Conservation (phyloP, 2,888 invertebrate species). For the Nyleta sp. region DNA sequence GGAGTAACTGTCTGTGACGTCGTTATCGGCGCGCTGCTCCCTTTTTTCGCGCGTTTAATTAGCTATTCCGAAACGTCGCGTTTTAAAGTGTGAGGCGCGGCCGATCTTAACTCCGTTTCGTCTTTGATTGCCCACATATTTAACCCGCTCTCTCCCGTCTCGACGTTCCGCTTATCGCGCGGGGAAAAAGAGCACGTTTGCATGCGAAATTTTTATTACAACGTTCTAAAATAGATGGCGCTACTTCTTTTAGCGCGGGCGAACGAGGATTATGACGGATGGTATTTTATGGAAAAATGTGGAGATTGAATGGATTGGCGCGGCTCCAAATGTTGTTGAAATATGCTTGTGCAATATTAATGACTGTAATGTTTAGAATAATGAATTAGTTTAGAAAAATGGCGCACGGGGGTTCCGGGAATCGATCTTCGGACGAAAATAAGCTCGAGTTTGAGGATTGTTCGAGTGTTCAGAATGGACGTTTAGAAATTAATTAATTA, state of each 20-base stretch:
- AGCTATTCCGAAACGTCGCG: constrained; percentile 49
- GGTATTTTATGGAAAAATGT: constrained; percentile 55
- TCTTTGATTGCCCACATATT: constrained; percentile 46
- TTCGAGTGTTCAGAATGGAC: constrained; percentile 12
- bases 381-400: constrained; percentile 47
- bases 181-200: constrained; percentile 27
- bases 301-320: constrained; percentile 53
- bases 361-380: constrained; percentile 32
- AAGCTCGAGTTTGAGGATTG: constrained; percentile 16
- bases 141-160: background rate
- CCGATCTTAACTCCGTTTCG: constrained; percentile 38
- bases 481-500: constrained; percentile 17
- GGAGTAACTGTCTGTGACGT: constrained; percentile 47
- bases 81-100: constrained; percentile 42
- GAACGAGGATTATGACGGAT: constrained; percentile 40
- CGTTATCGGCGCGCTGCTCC: constrained; percentile 45
- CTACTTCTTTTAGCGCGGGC: constrained; percentile 11
- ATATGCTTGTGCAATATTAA: constrained; percentile 51
- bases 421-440: constrained; percentile 24
- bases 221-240: constrained; percentile 30
- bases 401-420: background rate
- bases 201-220: constrained; percentile 36
- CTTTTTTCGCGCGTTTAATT: constrained; percentile 58
- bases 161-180: constrained; percentile 4
- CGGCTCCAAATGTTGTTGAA: constrained; percentile 40